These are phyloP conservation scores for Drosophila putrida DNA, from an alignment of 2,888 invertebrate species.

Conservation along the genomic window DNA sequence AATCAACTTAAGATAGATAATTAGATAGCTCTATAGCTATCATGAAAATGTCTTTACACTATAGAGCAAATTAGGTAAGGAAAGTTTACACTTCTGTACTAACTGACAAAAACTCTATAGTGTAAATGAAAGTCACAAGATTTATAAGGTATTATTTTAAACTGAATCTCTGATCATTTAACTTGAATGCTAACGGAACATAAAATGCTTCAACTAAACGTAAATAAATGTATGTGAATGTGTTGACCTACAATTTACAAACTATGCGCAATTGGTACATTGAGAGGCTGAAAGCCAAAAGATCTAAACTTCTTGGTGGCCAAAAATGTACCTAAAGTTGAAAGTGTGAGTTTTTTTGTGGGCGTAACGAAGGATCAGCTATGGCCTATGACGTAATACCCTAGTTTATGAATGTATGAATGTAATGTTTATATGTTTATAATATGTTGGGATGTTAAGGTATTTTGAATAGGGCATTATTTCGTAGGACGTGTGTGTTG, in stretches of 20 bases:
- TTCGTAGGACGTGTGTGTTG: conserved; percentile 1
- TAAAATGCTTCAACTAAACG: conserved; percentile 7
- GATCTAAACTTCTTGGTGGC: not conserved
- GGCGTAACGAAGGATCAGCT: conserved; percentile 26
- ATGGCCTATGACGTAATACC: conserved; percentile 43
- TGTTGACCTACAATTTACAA: conserved; percentile 23
- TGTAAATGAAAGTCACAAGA: not conserved
- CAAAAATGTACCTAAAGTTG: not conserved
- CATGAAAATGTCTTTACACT: no score
- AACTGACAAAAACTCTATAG: no score
- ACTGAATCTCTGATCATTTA: not conserved
- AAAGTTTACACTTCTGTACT: no score
- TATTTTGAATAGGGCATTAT: not conserved
- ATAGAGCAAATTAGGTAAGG: no score
- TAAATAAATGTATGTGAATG: conserved; percentile 9
- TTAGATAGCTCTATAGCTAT: no score
- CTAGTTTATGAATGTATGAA: conserved; percentile 27
- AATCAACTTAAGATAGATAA: not conserved
- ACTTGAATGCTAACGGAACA: conserved; percentile 16
- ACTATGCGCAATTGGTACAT: conserved; percentile 7
- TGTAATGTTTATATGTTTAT: conserved; percentile 9
- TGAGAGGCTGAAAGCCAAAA: not conserved
- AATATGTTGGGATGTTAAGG: conserved; percentile 8
- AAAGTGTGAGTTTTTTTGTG: not conserved
- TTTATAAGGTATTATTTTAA: not conserved